phyloP scores from a whole-genome alignment of 2,888 invertebrate genomes.

The Parapristionchus giblindavisi region DNA sequence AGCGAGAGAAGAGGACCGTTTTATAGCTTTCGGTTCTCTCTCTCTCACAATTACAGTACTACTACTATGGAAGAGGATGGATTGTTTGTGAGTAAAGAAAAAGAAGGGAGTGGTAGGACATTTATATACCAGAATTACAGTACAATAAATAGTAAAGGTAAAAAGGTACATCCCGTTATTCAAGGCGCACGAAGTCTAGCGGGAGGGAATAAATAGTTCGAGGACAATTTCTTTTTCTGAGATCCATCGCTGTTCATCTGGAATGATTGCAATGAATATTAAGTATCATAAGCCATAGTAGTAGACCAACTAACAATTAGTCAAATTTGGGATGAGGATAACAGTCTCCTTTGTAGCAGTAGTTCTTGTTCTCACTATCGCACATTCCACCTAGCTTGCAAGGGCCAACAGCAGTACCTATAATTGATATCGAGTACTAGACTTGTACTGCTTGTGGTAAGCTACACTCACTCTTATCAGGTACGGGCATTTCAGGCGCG shows the following conservation, averaged over 20 bases:
- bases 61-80: constrained; percentile 1
- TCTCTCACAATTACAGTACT: not conserved
- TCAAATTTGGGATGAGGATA: constrained; percentile 39
- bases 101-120: too few relatives aligned
- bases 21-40: not conserved
- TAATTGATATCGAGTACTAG: constrained; percentile 22
- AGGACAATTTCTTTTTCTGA: too few relatives aligned
- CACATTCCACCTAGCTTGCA: constrained; percentile 48
- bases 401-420: constrained; percentile 49
- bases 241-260: too few relatives aligned
- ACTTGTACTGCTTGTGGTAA: not conserved
- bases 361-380: constrained; percentile 41
- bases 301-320: too few relatives aligned
- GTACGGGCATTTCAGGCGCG: constrained; percentile 49
- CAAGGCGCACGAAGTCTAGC: too few relatives aligned
- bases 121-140: not conserved
- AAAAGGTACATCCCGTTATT: too few relatives aligned
- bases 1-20: too few relatives aligned
- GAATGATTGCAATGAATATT: too few relatives aligned
- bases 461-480: constrained; percentile 44
- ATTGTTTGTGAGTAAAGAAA: not conserved
- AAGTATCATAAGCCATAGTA: too few relatives aligned
- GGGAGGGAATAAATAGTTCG: too few relatives aligned
- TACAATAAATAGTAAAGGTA: not conserved
- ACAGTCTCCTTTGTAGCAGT: constrained; percentile 50